A percentile compares a stretch with the other conserved stretches of the same genome.
These are phyloP conservation scores for Bovichtus variegatus DNA, from an alignment of 2,797 vertebrate genomes.

Conservation along the genomic window DNA sequence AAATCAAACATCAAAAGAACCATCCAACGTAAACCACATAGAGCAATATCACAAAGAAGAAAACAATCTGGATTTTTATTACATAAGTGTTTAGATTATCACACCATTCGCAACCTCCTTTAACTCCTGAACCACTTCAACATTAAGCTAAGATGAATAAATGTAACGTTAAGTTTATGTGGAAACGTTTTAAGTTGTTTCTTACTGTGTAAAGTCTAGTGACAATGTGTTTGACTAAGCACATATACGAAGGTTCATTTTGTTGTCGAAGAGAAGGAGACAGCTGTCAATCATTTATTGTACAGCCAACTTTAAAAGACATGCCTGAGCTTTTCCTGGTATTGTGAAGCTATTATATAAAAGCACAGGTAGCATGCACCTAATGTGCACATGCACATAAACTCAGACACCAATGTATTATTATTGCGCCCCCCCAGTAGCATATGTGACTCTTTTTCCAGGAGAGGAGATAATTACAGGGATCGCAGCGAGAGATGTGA, in stretches of 20 bases:
- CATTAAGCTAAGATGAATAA: background rate
- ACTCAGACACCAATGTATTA: constrained; percentile 20
- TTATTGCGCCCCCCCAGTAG: constrained; percentile 22
- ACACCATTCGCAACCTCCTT: background rate
- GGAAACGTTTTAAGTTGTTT: background rate
- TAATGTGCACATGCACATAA: constrained; percentile 8
- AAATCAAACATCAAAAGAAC: background rate
- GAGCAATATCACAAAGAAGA: background rate
- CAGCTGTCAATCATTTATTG: background rate
- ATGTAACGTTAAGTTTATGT: background rate
- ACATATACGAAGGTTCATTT: background rate
- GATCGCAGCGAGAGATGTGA: constrained; percentile 70
- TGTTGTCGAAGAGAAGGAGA: background rate
- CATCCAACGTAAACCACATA: background rate
- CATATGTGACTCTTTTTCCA: constrained; percentile 7
- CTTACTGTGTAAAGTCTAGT: background rate
- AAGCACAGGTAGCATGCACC: background rate
- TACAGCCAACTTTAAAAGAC: background rate
- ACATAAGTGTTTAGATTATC: no score
- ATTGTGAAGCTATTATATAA: background rate
- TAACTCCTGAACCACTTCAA: background rate
- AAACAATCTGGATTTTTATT: no score
- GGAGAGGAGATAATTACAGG: constrained; percentile 75
- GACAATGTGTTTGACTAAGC: background rate
- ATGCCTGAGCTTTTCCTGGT: background rate